Base-by-base conservation (phyloP, 2,888 invertebrate genomes). In the Calameuta filiformis region DNA sequence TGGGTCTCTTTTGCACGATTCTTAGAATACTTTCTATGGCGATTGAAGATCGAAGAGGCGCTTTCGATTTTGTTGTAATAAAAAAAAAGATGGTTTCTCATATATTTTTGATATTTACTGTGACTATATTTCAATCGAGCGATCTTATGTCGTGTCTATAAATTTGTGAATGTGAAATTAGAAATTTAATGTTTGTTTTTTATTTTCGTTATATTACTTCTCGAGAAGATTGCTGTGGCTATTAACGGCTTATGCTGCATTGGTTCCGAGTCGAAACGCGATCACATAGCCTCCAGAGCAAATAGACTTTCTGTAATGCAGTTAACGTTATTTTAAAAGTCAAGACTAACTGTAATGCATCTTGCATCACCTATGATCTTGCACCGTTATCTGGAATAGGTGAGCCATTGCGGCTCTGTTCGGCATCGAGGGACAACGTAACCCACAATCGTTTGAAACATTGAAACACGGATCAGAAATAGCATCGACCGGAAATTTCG, bases 281-380 rank as follows among this genome's bases (percentile, higher is more conserved):
- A 56, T 15, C 40, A 15, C 2, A 40, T 40, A 15, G 37, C 37
- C 37, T 37, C 37, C 23, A 3, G 56, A 56, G 23, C 56, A 23
- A 56, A 56, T 56, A 23, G 23, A 23, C 23, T 40, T 40, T 23
- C 40, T 56, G 23, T 23, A 56, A 23, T 9, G 56, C 56, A 56
- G 56, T 56, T 56, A 56, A 56, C 56, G 56, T 56, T 56, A 23
- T 56, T 56, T 56, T 56, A 71, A 71, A 34, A 71, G 71, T 23
- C 33, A 23, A 71, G 78, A 85, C 83, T 89, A 89, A 89, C 89
- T 89, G 89, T 89, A 89, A 87, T 88, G 85, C 85, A 89, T 86
- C 87, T 87, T 85, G 83, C 87, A 85, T 89, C 88, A 89, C 87
- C 89, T 88, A 88, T 88, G 89, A 89, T 89, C 88, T 88, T 81